A percentile compares a stretch with the other conserved stretches of the same genome.
Conservation (phyloP, 2,797 vertebrate species). For the Neopelma chrysocephalum region DNA sequence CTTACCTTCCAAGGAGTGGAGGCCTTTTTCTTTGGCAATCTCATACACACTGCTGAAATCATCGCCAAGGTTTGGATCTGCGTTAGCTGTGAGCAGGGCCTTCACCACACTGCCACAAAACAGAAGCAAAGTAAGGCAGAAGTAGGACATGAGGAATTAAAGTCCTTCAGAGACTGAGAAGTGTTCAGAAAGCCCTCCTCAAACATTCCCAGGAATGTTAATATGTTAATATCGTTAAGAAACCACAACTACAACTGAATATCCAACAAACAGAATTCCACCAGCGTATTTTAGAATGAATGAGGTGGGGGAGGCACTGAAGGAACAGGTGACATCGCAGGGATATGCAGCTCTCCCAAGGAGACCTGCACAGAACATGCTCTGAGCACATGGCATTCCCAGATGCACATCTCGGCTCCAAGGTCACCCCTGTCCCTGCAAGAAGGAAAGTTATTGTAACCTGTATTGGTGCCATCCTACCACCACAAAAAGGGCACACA, state of each 20-base stretch:
- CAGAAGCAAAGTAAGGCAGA: not conserved
- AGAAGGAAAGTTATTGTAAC: not conserved
- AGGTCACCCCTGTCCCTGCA: not conserved
- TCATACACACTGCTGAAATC: constrained; percentile 94
- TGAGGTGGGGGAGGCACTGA: not conserved
- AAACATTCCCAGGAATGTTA: not conserved
- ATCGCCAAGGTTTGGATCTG: constrained; percentile 91
- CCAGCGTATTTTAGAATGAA: not conserved
- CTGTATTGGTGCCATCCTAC: not conserved
- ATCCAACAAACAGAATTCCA: not conserved
- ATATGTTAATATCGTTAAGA: not conserved
- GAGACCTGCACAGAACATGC: not conserved
- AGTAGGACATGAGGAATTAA: not conserved
- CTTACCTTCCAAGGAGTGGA: constrained; percentile 95
- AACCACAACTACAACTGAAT: not conserved
- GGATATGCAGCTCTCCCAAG: not conserved
- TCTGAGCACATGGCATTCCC: not conserved
- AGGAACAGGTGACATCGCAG: not conserved
- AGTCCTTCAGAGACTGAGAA: not conserved
- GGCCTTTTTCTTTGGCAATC: constrained; percentile 87
- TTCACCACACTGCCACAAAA: constrained; percentile 82
- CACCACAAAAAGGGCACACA: too few species aligned
- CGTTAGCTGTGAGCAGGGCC: constrained; percentile 84
- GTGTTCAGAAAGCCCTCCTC: not conserved
- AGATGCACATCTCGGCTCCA: not conserved